phyloP scores from a whole-genome alignment of 2,113 vertebrate genomes.

The Pygathrix nemaeus region DNA sequence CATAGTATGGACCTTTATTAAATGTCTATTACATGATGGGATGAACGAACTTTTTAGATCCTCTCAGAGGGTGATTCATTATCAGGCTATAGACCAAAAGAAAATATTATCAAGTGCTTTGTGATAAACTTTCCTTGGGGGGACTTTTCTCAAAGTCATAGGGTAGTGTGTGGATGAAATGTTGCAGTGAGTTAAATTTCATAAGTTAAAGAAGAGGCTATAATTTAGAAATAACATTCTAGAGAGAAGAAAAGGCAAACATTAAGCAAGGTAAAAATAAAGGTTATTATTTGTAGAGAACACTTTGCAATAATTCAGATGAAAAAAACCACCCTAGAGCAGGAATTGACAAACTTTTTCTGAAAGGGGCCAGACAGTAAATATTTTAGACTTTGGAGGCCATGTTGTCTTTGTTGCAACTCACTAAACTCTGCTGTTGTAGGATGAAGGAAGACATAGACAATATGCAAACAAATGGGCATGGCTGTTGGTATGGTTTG shows the following conservation, averaged over 20 bases:
- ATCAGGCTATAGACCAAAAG: not conserved
- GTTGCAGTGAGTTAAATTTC: conserved; percentile 14
- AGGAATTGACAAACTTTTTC: not conserved
- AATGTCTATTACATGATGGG: not conserved
- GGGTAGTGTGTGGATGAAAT: not conserved
- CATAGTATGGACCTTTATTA: not conserved
- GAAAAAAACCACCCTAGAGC: not conserved
- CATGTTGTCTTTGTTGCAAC: not conserved
- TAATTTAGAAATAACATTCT: conserved; percentile 36
- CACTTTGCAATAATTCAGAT: not conserved
- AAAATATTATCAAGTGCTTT: not conserved
- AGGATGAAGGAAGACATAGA: not conserved
- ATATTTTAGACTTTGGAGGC: not conserved
- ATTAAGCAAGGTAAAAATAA: conserved; percentile 20
- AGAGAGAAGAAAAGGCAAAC: conserved; percentile 18
- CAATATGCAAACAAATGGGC: not conserved
- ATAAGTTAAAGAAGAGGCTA: conserved; percentile 25
- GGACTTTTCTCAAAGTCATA: not conserved
- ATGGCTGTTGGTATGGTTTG: not conserved
- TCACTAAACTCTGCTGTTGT: not conserved
- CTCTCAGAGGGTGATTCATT: not conserved
- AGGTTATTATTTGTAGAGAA: not conserved
- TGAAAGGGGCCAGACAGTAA: not conserved
- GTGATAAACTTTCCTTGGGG: not conserved
- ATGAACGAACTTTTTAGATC: not conserved